These are phyloP conservation scores for Clarias macrocephalus DNA, from an alignment of 2,113 vertebrate genomes.

Conservation along the genomic window DNA sequence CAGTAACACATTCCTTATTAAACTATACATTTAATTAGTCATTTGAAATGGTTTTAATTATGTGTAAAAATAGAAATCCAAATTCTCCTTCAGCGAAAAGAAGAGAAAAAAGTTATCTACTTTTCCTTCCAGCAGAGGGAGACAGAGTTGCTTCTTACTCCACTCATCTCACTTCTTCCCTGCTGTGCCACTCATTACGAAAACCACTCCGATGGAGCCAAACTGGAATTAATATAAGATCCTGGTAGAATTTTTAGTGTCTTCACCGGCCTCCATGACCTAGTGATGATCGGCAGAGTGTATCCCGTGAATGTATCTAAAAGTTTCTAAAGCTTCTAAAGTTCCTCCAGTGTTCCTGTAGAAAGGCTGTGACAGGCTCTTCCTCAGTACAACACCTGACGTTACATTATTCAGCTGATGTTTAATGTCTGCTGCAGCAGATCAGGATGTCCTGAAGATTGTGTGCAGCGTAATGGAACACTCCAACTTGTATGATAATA, in stretches of 20 bases:
- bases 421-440: background rate
- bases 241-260: background rate
- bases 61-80: background rate
- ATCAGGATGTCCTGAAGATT: background rate
- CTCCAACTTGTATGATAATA: background rate
- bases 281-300: background rate
- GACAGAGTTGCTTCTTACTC: background rate
- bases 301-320: too few relatives aligned
- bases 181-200: too few relatives aligned
- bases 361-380: background rate
- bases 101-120: background rate
- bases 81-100: too few relatives aligned
- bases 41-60: background rate
- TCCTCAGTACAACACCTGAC: background rate
- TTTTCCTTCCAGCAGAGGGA: slow-evolving; percentile 6
- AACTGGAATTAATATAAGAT: background rate
- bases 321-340: too few relatives aligned
- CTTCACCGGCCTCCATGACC: background rate
- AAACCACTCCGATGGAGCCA: too few relatives aligned
- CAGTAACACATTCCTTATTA: background rate
- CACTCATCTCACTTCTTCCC: background rate
- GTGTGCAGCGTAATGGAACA: background rate
- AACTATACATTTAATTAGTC: background rate
- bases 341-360: background rate
- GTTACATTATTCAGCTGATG: background rate